Conservation (phyloP, 1,140 invertebrate genomes). For the Steinernema feltiae region DNA sequence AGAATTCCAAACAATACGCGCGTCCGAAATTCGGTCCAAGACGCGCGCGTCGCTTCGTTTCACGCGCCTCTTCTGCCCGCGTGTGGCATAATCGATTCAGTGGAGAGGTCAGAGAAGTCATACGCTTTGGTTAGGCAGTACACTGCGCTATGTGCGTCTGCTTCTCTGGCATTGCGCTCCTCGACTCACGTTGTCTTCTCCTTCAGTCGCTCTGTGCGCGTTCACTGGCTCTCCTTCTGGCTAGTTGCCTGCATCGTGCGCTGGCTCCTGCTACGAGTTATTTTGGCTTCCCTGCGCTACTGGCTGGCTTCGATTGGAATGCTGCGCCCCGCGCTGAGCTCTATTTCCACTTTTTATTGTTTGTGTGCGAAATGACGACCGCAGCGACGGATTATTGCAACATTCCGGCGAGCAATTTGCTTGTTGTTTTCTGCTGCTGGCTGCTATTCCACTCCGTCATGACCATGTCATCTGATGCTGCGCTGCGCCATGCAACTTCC, state of each 20-base stretch:
- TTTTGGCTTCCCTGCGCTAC: too few species aligned
- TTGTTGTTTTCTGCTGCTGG: too few species aligned
- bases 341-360: too few species aligned
- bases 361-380: too few species aligned
- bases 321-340: too few species aligned
- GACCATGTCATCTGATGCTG: too few species aligned
- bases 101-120: not conserved
- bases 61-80: not conserved
- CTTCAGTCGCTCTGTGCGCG: not conserved
- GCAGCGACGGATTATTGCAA: too few species aligned
- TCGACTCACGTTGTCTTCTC: not conserved
- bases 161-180: slow-evolving; percentile 1
- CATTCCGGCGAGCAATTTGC: too few species aligned
- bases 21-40: not conserved
- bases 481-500: too few species aligned
- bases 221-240: not conserved
- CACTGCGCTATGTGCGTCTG: not conserved
- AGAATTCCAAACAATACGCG: not conserved
- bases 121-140: not conserved
- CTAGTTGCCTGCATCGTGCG: not conserved
- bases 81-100: not conserved
- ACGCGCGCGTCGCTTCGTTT: not conserved
- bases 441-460: too few species aligned
- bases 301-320: too few species aligned
- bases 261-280: too few species aligned